These are phyloP conservation scores for Microctonus hyperodae DNA, from an alignment of 2,888 invertebrate genomes.

Conservation along the genomic window DNA sequence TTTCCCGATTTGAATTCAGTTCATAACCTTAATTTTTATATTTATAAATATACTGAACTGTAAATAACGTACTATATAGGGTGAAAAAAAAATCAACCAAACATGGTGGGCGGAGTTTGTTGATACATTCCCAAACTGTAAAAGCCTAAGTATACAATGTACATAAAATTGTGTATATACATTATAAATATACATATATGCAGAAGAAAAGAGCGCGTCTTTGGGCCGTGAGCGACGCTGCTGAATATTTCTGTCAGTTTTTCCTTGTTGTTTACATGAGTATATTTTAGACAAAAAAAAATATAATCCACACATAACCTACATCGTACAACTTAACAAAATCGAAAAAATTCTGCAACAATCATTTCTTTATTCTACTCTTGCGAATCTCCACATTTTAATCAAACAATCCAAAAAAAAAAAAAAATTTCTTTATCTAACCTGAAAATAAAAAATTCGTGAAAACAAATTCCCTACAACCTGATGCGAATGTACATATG, in stretches of 20 bases:
- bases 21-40: not conserved
- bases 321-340: no score
- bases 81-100: slow-evolving; percentile 3
- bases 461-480: not conserved
- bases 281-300: not conserved
- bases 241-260: slow-evolving; percentile 4
- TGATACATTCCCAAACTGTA: no score
- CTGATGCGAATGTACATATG: not conserved
- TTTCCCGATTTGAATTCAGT: not conserved
- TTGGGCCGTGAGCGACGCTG: slow-evolving; percentile 19
- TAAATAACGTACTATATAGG: not conserved
- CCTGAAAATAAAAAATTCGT: not conserved
- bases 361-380: no score
- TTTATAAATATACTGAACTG: not conserved
- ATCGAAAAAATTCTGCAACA: not conserved
- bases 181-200: not conserved
- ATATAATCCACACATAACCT: not conserved
- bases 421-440: not conserved
- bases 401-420: not conserved
- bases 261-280: slow-evolving; percentile 18
- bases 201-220: slow-evolving; percentile 14
- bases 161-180: not conserved
- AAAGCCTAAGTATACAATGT: no score
- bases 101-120: slow-evolving; percentile 24
- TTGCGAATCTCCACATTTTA: not conserved